Conservation (phyloP, 1,140 invertebrate genomes). For the Zeugodacus cucurbitae region DNA sequence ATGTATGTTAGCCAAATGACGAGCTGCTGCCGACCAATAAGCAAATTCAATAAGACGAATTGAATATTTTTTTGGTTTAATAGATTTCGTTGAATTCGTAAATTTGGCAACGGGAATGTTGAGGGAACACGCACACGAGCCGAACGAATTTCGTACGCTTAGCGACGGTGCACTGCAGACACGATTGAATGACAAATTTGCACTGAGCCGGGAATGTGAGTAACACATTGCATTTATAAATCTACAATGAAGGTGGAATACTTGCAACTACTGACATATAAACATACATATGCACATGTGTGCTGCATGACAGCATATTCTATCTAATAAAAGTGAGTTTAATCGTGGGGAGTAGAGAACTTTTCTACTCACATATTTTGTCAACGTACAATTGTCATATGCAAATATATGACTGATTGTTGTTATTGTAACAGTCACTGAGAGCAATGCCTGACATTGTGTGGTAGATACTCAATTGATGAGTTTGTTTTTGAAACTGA, state of each 20-base stretch:
- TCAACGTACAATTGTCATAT: not conserved
- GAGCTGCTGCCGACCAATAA: not conserved
- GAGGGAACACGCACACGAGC: not conserved
- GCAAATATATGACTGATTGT: not conserved
- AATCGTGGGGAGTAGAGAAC: not conserved
- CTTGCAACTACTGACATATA: not conserved
- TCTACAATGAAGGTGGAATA: not conserved
- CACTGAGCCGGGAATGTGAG: conserved; percentile 8
- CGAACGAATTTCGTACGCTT: not conserved
- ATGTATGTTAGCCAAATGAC: not conserved
- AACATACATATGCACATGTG: not conserved
- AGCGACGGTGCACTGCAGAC: not conserved
- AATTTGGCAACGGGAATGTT: not conserved
- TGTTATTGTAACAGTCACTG: not conserved
- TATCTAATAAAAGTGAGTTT: not conserved
- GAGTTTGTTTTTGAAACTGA: not conserved
- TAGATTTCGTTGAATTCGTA: not conserved
- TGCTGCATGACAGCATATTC: not conserved
- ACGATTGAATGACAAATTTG: conserved; percentile 19
- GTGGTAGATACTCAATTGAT: not conserved
- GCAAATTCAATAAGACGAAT: not conserved
- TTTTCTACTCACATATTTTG: not conserved
- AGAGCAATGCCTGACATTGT: not conserved
- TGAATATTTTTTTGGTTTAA: not conserved
- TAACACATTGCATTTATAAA: conserved; percentile 31